A percentile compares a stretch with the other conserved stretches of the same genome.
Conservation (phyloP, 2,888 invertebrate genomes). For the Drosophila tanythrix region DNA sequence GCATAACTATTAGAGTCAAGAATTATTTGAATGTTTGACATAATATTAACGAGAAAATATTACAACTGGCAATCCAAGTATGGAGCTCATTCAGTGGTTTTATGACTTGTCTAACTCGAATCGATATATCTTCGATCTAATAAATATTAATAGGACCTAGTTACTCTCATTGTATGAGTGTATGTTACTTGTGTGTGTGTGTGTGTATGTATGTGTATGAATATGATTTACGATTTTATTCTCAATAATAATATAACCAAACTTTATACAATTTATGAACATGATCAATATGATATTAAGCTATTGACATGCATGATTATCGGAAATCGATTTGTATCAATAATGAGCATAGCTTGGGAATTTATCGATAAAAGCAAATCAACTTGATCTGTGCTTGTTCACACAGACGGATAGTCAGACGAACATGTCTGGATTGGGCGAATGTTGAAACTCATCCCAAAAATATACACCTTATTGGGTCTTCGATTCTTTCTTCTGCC, state of each 20-base stretch:
- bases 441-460: background rate
- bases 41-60: background rate
- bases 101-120: background rate
- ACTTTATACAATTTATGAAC: background rate
- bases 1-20: background rate
- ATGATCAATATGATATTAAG: background rate
- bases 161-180: background rate
- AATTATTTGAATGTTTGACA: background rate
- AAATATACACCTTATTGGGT: background rate
- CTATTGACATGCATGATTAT: background rate
- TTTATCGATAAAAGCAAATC: background rate
- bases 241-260: background rate
- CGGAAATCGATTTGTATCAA: background rate
- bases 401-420: too few relatives aligned
- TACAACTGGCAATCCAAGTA: background rate
- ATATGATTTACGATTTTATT: too few relatives aligned
- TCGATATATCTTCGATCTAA: background rate
- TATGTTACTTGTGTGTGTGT: too few relatives aligned
- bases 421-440: too few relatives aligned
- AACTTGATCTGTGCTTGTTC: background rate
- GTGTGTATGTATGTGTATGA: too few relatives aligned
- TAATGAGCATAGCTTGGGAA: background rate
- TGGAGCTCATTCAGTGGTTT: background rate
- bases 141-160: background rate
- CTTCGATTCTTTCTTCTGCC: background rate